A percentile compares a stretch with the other conserved stretches of the same genome.
phyloP scores from a whole-genome alignment of 2,797 vertebrate genomes.

The Chanos chanos region DNA sequence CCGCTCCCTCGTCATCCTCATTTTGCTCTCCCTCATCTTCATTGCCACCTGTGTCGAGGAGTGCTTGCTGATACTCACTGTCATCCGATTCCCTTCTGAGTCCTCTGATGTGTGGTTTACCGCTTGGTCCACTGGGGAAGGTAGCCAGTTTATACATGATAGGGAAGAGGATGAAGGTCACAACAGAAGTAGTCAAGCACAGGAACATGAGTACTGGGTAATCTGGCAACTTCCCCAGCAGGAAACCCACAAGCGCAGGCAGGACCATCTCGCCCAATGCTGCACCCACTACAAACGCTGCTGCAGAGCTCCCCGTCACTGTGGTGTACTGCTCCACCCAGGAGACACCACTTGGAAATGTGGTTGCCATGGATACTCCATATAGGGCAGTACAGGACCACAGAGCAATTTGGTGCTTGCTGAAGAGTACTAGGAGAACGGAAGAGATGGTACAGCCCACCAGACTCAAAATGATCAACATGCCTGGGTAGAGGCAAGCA shows the following conservation, averaged over 20 bases:
- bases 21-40: slow-evolving; percentile 65
- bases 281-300: slow-evolving; percentile 81
- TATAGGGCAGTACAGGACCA: slow-evolving; percentile 81
- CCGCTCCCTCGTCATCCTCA: slow-evolving; percentile 61
- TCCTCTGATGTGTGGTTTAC: slow-evolving; percentile 37
- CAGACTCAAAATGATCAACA: slow-evolving; percentile 84
- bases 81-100: slow-evolving; percentile 55
- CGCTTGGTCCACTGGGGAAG: slow-evolving; percentile 22
- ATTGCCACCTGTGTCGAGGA: slow-evolving; percentile 67
- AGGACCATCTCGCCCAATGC: slow-evolving; percentile 90
- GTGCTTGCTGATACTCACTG: slow-evolving; percentile 74
- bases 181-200: slow-evolving; percentile 61
- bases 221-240: slow-evolving; percentile 67
- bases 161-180: slow-evolving; percentile 82
- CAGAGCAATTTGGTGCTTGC: slow-evolving; percentile 49
- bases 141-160: slow-evolving; percentile 85
- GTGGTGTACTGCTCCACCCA: slow-evolving; percentile 93
- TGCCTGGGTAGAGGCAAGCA: slow-evolving; percentile 74
- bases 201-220: slow-evolving; percentile 82
- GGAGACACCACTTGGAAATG: slow-evolving; percentile 89
- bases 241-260: slow-evolving; percentile 74
- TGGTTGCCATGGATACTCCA: slow-evolving; percentile 85
- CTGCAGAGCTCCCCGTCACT: slow-evolving; percentile 72
- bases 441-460: slow-evolving; percentile 73
- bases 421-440: slow-evolving; percentile 75